phyloP scores from a whole-genome alignment of 2,797 vertebrate species.

The Erethizon dorsatum region DNA sequence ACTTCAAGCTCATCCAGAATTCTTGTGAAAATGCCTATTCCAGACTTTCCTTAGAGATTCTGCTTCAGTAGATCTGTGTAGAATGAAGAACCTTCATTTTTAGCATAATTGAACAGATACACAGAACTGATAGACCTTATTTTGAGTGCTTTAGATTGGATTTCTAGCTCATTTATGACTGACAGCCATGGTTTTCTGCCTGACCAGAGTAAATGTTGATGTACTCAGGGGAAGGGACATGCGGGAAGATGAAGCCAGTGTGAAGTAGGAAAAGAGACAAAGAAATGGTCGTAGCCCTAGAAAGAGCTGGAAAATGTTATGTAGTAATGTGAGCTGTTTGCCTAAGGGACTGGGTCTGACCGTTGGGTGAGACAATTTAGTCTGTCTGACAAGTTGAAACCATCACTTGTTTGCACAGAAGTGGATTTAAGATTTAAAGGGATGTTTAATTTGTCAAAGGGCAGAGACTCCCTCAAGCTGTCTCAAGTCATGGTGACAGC shows the following conservation, averaged over 20 bases:
- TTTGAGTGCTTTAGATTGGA: background rate
- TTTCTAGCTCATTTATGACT: background rate
- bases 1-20: background rate
- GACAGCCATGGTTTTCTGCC: background rate
- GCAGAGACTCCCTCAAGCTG: background rate
- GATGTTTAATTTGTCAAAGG: conserved; percentile 39
- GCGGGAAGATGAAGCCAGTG: background rate
- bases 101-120: background rate
- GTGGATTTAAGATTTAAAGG: conserved; percentile 40
- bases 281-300: background rate
- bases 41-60: background rate
- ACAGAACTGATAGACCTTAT: background rate
- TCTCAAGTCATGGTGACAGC: background rate
- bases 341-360: background rate
- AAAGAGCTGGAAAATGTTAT: conserved; percentile 10
- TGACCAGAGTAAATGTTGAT: background rate
- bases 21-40: background rate
- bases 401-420: background rate
- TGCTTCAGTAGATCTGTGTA: background rate
- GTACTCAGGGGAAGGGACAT: background rate
- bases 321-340: background rate
- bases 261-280: background rate
- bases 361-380: background rate
- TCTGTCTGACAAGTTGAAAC: background rate
- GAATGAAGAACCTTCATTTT: background rate